Conservation (phyloP, 2,888 invertebrate species). For the Pristionchus entomophagus region DNA sequence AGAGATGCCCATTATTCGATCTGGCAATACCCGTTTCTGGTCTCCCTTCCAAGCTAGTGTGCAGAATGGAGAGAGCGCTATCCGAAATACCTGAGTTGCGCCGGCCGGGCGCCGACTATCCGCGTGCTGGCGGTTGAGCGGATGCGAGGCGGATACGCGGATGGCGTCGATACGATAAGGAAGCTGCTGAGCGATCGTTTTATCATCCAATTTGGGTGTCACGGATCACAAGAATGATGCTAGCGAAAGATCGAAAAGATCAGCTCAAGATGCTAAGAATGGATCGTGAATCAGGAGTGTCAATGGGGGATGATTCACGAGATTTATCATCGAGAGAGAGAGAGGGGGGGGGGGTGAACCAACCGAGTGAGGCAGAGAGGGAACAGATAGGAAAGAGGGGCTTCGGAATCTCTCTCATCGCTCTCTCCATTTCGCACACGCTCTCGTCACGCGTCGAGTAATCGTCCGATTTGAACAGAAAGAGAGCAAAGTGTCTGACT, state of each 20-base stretch:
- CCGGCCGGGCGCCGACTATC: not conserved
- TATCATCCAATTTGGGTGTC: not conserved
- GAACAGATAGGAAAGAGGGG: not conserved
- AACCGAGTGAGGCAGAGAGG: no score
- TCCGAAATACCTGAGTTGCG: no score
- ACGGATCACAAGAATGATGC: not conserved
- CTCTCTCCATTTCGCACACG: not conserved
- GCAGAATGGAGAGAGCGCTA: no score
- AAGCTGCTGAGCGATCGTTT: not conserved
- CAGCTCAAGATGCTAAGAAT: not conserved
- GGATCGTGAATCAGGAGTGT: not conserved
- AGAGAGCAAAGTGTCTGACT: not conserved
- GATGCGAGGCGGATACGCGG: not conserved
- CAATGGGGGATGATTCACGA: conserved; percentile 14
- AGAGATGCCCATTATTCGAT: no score
- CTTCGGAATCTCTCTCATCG: not conserved
- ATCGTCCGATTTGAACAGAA: conserved; percentile 2
- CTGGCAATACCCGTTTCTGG: no score
- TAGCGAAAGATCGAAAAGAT: not conserved
- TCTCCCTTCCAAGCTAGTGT: no score
- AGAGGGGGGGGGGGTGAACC: no score
- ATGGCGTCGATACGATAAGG: not conserved
- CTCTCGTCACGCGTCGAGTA: not conserved
- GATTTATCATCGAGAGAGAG: not conserved
- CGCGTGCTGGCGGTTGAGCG: not conserved